Percentiles rank a stretch among this genome's conserved stretches.
Conservation (phyloP, 2,113 vertebrate genomes). For the Scytalopus superciliaris region DNA sequence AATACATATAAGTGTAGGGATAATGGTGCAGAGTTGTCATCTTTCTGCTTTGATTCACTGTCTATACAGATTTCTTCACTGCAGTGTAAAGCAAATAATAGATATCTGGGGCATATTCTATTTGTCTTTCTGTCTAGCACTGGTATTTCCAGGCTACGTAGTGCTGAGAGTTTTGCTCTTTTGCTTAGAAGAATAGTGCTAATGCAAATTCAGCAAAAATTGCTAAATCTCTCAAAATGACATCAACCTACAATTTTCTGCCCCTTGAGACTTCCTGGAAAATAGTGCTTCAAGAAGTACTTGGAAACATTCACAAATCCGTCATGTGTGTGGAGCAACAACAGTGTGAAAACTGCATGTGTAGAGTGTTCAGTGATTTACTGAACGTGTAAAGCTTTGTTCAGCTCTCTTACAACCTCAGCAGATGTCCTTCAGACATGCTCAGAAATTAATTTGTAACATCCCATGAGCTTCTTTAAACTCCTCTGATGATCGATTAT, state of each 20-base stretch:
- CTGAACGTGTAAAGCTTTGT: background rate
- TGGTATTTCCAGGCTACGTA: background rate
- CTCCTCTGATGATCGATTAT: background rate
- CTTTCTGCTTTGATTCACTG: background rate
- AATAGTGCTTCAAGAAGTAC: fast-evolving
- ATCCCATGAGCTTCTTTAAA: background rate
- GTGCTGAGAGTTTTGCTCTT: background rate
- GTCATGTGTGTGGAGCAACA: background rate
- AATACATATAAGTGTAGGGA: background rate
- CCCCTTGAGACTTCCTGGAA: background rate
- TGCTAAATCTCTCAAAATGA: background rate
- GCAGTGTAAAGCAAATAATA: background rate
- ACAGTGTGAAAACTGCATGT: background rate
- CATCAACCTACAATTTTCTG: background rate
- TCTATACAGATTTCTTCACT: background rate
- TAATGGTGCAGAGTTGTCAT: background rate
- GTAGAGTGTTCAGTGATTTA: background rate
- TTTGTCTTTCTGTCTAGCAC: background rate
- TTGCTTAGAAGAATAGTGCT: background rate
- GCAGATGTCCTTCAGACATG: background rate
- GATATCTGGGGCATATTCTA: background rate
- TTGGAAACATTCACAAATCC: background rate
- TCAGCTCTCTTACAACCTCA: background rate
- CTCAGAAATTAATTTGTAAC: background rate
- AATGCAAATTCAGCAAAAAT: background rate